Percentiles rank a stretch among this genome's conserved stretches.
Conservation (phyloP, 2,113 vertebrate species). For the Tupaia chinensis region DNA sequence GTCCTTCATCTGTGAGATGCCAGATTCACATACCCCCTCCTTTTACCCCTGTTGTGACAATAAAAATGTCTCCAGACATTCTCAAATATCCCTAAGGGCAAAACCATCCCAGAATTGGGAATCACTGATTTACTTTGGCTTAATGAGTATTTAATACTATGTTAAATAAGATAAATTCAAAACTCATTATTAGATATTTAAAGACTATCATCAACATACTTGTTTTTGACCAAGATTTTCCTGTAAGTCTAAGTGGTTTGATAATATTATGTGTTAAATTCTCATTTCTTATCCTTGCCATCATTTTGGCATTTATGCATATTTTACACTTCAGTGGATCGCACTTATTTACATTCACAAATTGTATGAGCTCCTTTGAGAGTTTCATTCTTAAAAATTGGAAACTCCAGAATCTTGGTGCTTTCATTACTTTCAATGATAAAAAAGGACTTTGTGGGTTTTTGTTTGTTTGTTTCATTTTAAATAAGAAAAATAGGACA, state of each 20-base stretch:
- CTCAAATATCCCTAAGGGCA: not conserved
- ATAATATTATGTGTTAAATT: not conserved
- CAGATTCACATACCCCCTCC: not conserved
- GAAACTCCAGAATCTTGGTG: not conserved
- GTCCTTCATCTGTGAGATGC: not conserved
- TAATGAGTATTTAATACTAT: not conserved
- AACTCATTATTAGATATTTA: not conserved
- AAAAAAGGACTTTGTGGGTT: not conserved
- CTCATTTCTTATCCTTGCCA: not conserved
- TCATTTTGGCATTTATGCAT: not conserved
- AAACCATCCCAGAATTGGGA: not conserved
- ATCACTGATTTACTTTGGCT: not conserved
- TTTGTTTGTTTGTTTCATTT: not conserved
- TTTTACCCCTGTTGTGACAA: not conserved
- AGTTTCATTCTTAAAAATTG: not conserved
- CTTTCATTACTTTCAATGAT: conserved; percentile 1
- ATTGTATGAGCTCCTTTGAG: not conserved
- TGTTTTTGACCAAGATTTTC: conserved; percentile 2
- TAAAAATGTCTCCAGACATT: not conserved
- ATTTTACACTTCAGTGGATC: not conserved
- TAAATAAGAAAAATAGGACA: conserved; percentile 3
- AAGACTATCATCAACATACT: not conserved
- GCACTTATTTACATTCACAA: not conserved
- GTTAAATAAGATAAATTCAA: not conserved
- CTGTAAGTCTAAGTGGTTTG: not conserved